Evolutionary conservation across 2,113 vertebrate species (phyloP), one percentile per base, ranked within the genome.

Genomic region (Triplophysa dalaica): DNA sequence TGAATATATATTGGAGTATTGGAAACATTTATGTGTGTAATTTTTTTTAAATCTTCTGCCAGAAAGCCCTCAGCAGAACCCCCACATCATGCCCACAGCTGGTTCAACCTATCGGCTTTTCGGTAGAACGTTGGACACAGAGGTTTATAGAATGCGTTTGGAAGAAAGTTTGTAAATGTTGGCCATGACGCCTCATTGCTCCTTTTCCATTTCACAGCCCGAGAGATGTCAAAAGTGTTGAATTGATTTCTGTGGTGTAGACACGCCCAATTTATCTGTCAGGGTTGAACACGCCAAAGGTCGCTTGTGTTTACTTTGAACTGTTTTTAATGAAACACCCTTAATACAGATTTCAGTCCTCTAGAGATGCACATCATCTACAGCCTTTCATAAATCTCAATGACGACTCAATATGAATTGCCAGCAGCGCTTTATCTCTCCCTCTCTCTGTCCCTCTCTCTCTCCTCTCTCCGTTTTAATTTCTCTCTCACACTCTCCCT

Each of bases 281-380:
- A 73, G 67, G 75, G 83, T 70, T 17, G 61, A 81, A 74, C 82
- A 81, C 24, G 79, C 79, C 79, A 81, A 78, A 78, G 79, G 79
- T 81, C 75, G 78, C 75, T 81, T 81, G 68, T 81, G 81, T 84
- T 81, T 75, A 75, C 83, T 81, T 79, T 84, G 70, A 84, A 84
- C 75, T 22, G 43, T 70, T 84, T 79, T 69, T 56, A 73, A 75
- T 78, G 78, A 76, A 84, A 75, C 82, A 84, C 74, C 69, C 43
- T 75, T 56, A 84, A 81, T 80, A 60, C 54, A 75, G 79, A 75
- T 75, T 81, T 62, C 48, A 74, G 21, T 78, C 58, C 62, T 79
- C 79, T 6, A 45, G 75, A 74, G 79, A 68, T 6, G 50, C 26
- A 68, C 52, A 81, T 81, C 75, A 75, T 75, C 79, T 84, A 76